phyloP scores from a whole-genome alignment of 2,888 invertebrate genomes.

The Brachynemurus nebulosus region DNA sequence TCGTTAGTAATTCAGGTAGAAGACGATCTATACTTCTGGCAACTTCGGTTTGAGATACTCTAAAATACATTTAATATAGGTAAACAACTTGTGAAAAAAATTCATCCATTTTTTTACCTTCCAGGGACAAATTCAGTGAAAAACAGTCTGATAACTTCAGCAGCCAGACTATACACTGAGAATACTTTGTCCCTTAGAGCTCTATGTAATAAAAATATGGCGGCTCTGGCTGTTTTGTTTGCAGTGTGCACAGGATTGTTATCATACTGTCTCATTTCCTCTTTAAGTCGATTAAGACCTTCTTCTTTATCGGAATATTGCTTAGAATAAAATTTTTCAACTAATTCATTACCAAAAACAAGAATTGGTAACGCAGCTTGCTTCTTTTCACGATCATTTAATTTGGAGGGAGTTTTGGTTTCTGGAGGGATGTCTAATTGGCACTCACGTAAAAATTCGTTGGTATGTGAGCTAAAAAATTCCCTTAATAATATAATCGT shows the following conservation, averaged over 20 bases:
- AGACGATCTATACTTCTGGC: slow-evolving; percentile 70
- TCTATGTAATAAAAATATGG: slow-evolving; percentile 64
- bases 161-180: slow-evolving; percentile 73
- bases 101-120: slow-evolving; percentile 35
- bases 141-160: slow-evolving; percentile 64
- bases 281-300: slow-evolving; percentile 56
- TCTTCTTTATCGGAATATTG: slow-evolving; percentile 84
- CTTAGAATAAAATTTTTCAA: slow-evolving; percentile 82
- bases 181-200: slow-evolving; percentile 78
- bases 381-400: slow-evolving; percentile 69
- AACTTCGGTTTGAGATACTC: slow-evolving; percentile 71
- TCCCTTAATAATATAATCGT: background rate
- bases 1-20: slow-evolving; percentile 67
- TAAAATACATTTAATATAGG: slow-evolving; percentile 25
- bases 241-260: slow-evolving; percentile 34
- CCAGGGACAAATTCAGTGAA: slow-evolving; percentile 75
- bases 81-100: background rate
- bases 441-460: slow-evolving; percentile 63
- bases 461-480: slow-evolving; percentile 58
- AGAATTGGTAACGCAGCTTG: slow-evolving; percentile 83
- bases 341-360: slow-evolving; percentile 80
- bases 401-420: slow-evolving; percentile 36
- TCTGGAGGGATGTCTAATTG: slow-evolving; percentile 44
- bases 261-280: slow-evolving; percentile 30
- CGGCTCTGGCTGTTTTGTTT: slow-evolving; percentile 71